Evolutionary conservation across 2,113 vertebrate species (phyloP).

Genomic region (Psilopsiagon aurifrons): DNA sequence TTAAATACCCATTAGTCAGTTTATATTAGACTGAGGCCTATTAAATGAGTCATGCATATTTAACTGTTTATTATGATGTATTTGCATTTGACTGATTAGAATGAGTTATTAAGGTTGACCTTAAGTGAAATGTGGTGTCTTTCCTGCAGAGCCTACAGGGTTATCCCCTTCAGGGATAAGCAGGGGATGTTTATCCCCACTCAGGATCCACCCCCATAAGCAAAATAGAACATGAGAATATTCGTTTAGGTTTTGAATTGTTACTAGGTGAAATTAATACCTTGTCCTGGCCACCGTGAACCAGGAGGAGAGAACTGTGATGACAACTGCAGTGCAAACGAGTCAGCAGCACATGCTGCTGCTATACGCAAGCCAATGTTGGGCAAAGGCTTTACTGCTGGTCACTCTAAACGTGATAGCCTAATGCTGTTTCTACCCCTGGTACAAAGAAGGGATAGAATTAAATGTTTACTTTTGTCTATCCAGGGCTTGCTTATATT

Average conservation of each 20-base stretch:
- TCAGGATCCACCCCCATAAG: fast-evolving
- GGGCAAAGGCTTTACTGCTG: neutral
- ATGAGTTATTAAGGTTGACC: neutral
- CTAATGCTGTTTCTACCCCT: neutral
- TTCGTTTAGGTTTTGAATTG: neutral
- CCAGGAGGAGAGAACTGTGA: fast-evolving
- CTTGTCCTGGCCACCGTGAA: neutral
- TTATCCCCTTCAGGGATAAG: too few species aligned
- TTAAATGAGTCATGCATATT: neutral
- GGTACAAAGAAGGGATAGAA: neutral
- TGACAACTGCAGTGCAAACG: fast-evolving
- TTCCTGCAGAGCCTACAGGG: neutral
- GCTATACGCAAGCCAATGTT: fast-evolving
- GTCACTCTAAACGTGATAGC: too few species aligned
- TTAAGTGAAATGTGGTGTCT: neutral
- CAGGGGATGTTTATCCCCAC: neutral
- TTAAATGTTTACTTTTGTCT: neutral
- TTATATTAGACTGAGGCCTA: neutral
- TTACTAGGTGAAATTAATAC: neutral
- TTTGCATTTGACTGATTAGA: neutral
- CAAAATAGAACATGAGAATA: neutral
- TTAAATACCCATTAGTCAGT: neutral
- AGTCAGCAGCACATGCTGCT: neutral
- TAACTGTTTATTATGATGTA: neutral
- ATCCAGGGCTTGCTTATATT: neutral